phyloP scores from a whole-genome alignment of 2,888 invertebrate genomes.

The Catonia carolina region DNA sequence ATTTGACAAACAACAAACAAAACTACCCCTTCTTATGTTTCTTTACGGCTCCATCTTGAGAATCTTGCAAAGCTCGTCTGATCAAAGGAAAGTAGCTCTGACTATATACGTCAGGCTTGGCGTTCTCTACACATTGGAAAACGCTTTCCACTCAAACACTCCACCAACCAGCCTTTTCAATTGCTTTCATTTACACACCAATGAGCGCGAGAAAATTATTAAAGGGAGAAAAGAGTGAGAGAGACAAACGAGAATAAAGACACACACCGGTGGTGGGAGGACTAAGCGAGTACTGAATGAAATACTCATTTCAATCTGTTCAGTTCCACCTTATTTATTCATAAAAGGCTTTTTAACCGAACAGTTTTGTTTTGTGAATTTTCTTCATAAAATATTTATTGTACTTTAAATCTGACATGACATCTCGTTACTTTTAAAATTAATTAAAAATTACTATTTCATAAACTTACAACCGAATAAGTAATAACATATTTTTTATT shows the following conservation, averaged over 20 bases:
- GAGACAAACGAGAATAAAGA: neutral
- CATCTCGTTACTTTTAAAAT: too few relatives aligned
- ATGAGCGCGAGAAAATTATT: slow-evolving; percentile 19
- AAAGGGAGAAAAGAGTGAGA: slow-evolving; percentile 12
- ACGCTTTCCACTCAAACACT: slow-evolving; percentile 2
- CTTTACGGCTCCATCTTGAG: slow-evolving; percentile 7
- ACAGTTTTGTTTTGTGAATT: neutral
- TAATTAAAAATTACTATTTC: too few relatives aligned
- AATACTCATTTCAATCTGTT: slow-evolving; percentile 13
- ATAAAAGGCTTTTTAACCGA: slow-evolving; percentile 9
- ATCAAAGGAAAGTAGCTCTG: slow-evolving; percentile 8
- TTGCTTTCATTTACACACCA: slow-evolving; percentile 21
- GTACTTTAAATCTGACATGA: too few relatives aligned
- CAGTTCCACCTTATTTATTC: slow-evolving; percentile 13
- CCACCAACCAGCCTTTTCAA: slow-evolving; percentile 19
- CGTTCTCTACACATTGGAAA: neutral
- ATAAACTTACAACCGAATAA: too few relatives aligned
- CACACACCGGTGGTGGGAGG: neutral
- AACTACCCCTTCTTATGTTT: slow-evolving; percentile 1
- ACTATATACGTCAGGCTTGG: neutral
- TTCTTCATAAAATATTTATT: too few relatives aligned
- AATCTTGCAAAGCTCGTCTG: slow-evolving; percentile 6
- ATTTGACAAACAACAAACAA: slow-evolving; percentile 20
- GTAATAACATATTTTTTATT: too few relatives aligned
- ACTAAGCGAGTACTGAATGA: slow-evolving; percentile 2